phyloP scores from a whole-genome alignment of 2,888 invertebrate species.

The Candidula unifasciata region DNA sequence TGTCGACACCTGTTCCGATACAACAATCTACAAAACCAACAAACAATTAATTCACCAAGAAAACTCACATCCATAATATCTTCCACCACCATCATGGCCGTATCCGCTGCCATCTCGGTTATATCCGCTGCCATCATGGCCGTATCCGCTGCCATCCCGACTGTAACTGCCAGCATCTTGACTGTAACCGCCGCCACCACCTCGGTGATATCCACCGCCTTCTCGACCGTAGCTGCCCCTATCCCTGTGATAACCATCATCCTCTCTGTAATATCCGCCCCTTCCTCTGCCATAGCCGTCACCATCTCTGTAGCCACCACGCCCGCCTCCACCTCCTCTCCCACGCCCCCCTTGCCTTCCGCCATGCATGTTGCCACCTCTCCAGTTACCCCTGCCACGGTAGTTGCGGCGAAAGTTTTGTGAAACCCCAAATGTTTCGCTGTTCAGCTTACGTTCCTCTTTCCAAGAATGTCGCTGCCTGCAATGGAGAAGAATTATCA shows the following conservation, averaged over 20 bases:
- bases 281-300: slow-evolving; percentile 56
- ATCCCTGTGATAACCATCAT: slow-evolving; percentile 55
- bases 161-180: slow-evolving; percentile 10
- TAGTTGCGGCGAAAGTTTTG: slow-evolving; percentile 75
- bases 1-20: too few relatives aligned
- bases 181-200: too few relatives aligned
- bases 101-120: slow-evolving; percentile 55
- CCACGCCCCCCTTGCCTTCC: slow-evolving; percentile 57
- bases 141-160: slow-evolving; percentile 56
- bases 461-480: slow-evolving; percentile 86
- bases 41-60: too few relatives aligned
- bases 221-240: slow-evolving; percentile 27
- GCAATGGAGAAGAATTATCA: background rate
- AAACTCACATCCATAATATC: slow-evolving; percentile 31
- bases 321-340: slow-evolving; percentile 56
- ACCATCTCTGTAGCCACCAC: slow-evolving; percentile 39
- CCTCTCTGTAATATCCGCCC: slow-evolving; percentile 48
- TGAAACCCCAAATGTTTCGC: slow-evolving; percentile 96
- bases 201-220: too few relatives aligned
- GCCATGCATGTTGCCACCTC: slow-evolving; percentile 60
- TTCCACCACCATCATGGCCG: slow-evolving; percentile 52
- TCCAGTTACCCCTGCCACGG: slow-evolving; percentile 63
- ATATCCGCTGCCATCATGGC: slow-evolving; percentile 17
- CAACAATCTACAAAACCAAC: background rate
- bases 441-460: slow-evolving; percentile 95